Base-by-base conservation (phyloP, 2,888 invertebrate genomes). In the Hirtodrosophila confusa region DNA sequence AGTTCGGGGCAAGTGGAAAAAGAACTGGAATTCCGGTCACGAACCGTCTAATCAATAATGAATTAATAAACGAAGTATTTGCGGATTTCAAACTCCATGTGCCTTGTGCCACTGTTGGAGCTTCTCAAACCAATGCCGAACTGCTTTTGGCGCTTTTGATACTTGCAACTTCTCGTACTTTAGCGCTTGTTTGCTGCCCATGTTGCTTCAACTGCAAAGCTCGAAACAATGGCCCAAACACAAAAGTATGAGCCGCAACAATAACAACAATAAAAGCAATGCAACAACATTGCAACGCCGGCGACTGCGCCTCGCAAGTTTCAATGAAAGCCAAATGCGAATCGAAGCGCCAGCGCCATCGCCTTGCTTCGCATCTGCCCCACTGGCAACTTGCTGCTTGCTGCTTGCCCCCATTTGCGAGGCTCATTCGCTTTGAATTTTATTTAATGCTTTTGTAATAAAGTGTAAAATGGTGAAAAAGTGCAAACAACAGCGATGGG, bases 381-480 rank as follows among this genome's bases (percentile, higher is more conserved):
- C 27, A 12, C 7, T 63, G 37, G 62, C 65, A 45, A 49, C 57
- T 54, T 48, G 27, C 4, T 27, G 27, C 2, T 73, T 62, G 45
- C 53, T 47, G 62, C 55, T 29, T 23, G 53, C 49, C 50, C 47
- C 51, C 61, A 63, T 63, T 69, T 54, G 57, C 63, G 73, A 62
- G 73, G 58, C 83, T 68, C 86, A 73, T 88, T 88, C 86, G 84
- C 88, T 85, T 85, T 85, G 86, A 83, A 85, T 85, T 85, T 85
- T 80, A 85, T 88, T 85, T 88, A 85, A 88, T 88, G 88, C 86
- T 86, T 85, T 85, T 85, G 88, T 85, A 85, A 85, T 88, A 85
- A 84, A 85, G 85, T 85, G 85, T 80, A 88, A 85, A 85, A 85
- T 88, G 86, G 78, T 72, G 86, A 86, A 84, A 84, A 84, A 84